These are phyloP conservation scores for Okamejei kenojei DNA, from an alignment of 2,797 vertebrate genomes.

Conservation along the genomic window DNA sequence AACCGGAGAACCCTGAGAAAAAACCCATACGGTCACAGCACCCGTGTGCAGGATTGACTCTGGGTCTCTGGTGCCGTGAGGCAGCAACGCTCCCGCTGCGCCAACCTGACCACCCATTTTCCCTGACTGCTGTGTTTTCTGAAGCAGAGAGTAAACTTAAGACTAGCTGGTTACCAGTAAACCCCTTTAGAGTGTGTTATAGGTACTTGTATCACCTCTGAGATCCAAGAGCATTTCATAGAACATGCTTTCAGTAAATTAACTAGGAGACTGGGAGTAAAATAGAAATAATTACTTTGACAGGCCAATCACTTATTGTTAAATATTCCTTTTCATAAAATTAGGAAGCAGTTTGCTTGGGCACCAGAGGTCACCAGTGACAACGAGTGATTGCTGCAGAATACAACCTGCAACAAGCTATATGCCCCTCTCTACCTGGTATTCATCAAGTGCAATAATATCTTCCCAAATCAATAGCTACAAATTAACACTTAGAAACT, in stretches of 20 bases:
- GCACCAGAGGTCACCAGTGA: neutral
- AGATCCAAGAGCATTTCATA: neutral
- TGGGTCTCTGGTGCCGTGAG: too few species aligned
- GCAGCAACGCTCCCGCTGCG: too few species aligned
- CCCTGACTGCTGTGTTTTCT: too few species aligned
- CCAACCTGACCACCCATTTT: too few species aligned
- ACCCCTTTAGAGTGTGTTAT: too few species aligned
- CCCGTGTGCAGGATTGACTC: too few species aligned
- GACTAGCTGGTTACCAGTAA: too few species aligned
- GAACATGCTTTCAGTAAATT: neutral
- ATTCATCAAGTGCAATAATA: neutral
- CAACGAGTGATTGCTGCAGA: constrained; percentile 1
- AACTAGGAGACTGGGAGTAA: neutral
- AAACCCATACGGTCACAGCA: too few species aligned
- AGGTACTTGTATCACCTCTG: neutral
- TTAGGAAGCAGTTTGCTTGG: neutral
- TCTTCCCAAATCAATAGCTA: neutral
- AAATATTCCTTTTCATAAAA: neutral
- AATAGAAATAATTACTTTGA: neutral
- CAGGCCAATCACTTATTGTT: neutral
- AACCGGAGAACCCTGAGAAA: too few species aligned
- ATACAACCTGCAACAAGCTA: neutral
- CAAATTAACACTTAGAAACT: neutral
- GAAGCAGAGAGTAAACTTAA: too few species aligned
- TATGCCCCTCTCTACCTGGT: neutral